These are phyloP conservation scores for Pteropus alecto DNA, from an alignment of 2,113 vertebrate species.

Conservation along the genomic window DNA sequence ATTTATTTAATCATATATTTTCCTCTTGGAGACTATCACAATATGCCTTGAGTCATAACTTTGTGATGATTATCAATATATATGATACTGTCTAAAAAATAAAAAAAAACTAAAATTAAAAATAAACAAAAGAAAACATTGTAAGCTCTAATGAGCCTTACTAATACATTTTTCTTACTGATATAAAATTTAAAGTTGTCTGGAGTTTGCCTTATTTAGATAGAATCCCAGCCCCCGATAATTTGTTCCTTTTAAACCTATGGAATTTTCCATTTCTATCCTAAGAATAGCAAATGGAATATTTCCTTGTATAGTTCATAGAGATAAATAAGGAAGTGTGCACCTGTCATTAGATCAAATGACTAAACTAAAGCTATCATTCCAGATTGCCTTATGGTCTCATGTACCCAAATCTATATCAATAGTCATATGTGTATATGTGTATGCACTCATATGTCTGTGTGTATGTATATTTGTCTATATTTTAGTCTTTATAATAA, in stretches of 20 bases:
- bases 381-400: background rate
- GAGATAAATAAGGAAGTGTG: background rate
- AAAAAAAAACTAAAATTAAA: background rate
- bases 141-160: background rate
- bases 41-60: background rate
- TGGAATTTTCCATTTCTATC: background rate
- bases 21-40: too few species aligned
- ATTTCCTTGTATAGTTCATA: background rate
- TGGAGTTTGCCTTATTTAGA: background rate
- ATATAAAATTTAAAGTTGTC: background rate
- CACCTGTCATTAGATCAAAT: background rate
- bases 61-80: background rate
- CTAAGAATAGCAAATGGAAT: slow-evolving; percentile 11
- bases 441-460: background rate
- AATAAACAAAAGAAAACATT: background rate
- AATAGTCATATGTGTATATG: background rate
- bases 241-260: background rate
- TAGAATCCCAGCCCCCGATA: background rate
- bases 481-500: background rate
- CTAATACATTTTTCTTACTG: background rate
- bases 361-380: background rate
- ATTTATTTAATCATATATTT: background rate
- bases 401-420: background rate
- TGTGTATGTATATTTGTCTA: background rate
- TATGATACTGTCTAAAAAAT: background rate